Evolutionary conservation across 2,113 vertebrate species (phyloP), one percentile per base, ranked within the genome.

Genomic region (Melanostigma gelatinosum): DNA sequence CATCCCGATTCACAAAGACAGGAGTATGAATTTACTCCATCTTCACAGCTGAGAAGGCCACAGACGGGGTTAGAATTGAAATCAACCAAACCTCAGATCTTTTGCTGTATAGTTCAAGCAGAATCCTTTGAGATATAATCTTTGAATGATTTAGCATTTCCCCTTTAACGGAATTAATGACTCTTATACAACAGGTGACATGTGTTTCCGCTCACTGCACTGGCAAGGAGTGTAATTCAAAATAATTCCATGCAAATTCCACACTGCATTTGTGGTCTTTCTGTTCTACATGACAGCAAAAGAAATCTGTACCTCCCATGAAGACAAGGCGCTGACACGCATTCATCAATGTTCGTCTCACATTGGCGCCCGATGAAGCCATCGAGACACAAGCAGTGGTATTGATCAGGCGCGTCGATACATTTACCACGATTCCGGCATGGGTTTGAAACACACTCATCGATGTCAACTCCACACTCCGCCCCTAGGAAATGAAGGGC

Each of bases 301-400:
- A 71, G 4, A 75, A 71, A 72, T 34, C 32, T 60, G 60, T 91
- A 96, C 96, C 95, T 96, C 94, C 96, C 96, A 75, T 95, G 95
- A 88, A 96, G 93, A 95, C 95, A 97, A 82, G 95, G 95, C 66
- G 90, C 92, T 86, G 96, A 94, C 85, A 89, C 72, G 87, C 95
- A 97, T 85, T 97, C 95, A 60, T 96, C 93, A 91, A 89, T 84
- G 90, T 96, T 94, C 81, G 63, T 91, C 85, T 96, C 94, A 22
- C 95, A 97, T 88, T 90, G 88, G 72, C 76, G 86, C 75, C 96
- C 94, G 0, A 68, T 86, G 90, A 97, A 96, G 55, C 94, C 95
- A 71, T 82, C 89, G 52, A 83, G 88, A 83, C 95, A 96, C 76
- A 94, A 74, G 85, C 95, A 97, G 66, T 82, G 91, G 72, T 94